phyloP scores from a whole-genome alignment of 2,113 vertebrate species.

The Hiodon alosoides region DNA sequence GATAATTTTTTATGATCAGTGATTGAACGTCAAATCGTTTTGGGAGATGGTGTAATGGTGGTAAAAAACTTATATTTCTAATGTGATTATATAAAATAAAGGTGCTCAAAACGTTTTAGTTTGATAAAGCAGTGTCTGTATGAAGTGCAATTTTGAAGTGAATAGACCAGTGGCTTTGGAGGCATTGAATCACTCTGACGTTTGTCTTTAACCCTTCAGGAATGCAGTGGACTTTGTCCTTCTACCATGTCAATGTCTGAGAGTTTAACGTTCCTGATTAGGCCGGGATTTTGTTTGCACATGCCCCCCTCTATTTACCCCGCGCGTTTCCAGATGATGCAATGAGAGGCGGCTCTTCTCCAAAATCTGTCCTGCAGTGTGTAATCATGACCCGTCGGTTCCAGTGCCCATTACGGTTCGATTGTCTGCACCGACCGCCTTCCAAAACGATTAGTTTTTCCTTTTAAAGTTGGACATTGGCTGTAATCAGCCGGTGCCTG shows the following conservation, averaged over 20 bases:
- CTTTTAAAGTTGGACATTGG: too few relatives aligned
- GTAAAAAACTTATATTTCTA: constrained; percentile 7
- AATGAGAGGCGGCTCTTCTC: not conserved
- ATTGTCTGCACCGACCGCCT: not conserved
- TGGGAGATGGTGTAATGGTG: constrained; percentile 23
- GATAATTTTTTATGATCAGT: constrained; percentile 8
- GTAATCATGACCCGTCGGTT: not conserved
- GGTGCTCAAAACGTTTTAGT: constrained; percentile 11
- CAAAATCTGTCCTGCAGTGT: not conserved
- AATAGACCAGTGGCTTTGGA: not conserved
- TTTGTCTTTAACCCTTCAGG: not conserved
- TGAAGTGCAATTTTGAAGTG: not conserved
- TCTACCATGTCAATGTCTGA: not conserved
- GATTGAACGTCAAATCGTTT: constrained; percentile 24
- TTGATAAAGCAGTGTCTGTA: constrained; percentile 11
- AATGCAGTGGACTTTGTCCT: not conserved
- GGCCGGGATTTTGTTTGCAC: not conserved
- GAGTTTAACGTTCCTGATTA: not conserved
- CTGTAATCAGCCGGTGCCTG: too few relatives aligned
- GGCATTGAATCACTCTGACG: not conserved
- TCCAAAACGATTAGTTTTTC: not conserved
- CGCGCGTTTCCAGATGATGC: not conserved
- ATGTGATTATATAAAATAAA: constrained; percentile 27
- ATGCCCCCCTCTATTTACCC: not conserved
- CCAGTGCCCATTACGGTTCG: not conserved